Evolutionary conservation across 35 echinoderm and acorn worm species (phyloP).

Genomic region (Heliocidaris erythrogramma): DNA sequence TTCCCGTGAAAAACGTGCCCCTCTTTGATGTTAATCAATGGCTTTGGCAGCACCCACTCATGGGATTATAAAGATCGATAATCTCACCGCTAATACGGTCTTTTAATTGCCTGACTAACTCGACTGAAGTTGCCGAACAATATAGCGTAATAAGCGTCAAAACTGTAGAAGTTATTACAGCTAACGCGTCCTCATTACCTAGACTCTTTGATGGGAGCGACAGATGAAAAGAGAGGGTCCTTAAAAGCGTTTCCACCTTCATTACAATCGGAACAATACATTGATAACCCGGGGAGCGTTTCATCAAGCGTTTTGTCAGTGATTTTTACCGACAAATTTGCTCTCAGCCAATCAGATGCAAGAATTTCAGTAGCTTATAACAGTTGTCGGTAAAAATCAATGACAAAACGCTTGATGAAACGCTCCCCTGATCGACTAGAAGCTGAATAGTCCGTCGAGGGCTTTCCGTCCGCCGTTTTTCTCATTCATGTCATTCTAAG

Average conservation of each 20-base stretch:
- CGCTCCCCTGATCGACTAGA: no score
- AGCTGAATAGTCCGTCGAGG: not conserved
- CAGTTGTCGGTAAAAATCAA: no score
- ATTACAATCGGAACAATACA: not conserved
- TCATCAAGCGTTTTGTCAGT: no score
- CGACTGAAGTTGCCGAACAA: conserved; percentile 25
- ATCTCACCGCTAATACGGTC: not conserved
- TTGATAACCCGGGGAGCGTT: not conserved
- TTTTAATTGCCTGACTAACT: conserved; percentile 19
- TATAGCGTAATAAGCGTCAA: conserved; percentile 4
- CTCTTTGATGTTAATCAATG: conserved; percentile 29
- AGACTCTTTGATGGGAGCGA: not conserved
- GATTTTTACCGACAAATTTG: no score
- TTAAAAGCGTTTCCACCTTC: conserved; percentile 2
- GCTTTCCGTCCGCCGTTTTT: not conserved
- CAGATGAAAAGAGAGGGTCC: not conserved
- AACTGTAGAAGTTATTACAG: conserved; percentile 11
- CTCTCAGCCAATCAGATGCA: no score
- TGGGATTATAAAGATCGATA: not conserved
- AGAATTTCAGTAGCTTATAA: no score
- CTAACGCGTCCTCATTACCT: not conserved
- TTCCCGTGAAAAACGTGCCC: not conserved
- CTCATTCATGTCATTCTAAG: not conserved
- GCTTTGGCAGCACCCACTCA: not conserved
- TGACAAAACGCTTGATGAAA: no score